Percentiles rank a stretch among this genome's conserved stretches.
These are phyloP conservation scores for Paracentrotus lividus DNA, from an alignment of 53 echinoderm and acorn worm species.

Conservation along the genomic window DNA sequence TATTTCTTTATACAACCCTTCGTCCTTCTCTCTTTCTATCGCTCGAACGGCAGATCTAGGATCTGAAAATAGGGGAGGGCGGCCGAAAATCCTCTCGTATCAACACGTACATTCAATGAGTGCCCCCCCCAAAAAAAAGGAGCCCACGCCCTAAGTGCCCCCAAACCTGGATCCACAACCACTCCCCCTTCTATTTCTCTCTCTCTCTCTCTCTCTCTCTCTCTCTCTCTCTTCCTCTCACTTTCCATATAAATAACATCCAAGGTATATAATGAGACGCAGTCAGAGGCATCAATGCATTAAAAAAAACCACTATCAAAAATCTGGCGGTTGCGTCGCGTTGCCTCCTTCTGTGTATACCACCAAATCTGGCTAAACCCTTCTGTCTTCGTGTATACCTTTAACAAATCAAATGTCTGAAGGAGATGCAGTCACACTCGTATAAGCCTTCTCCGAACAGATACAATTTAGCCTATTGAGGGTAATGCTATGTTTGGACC, in stretches of 20 bases:
- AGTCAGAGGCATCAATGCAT: conserved; percentile 4
- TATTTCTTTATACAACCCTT: background rate
- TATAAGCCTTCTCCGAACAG: background rate
- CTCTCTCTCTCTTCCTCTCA: background rate
- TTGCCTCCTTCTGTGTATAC: background rate
- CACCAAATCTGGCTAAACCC: background rate
- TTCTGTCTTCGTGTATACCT: conserved; percentile 11
- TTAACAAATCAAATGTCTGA: conserved; percentile 3
- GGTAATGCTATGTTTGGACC: too few relatives aligned
- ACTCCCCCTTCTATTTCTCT: too few relatives aligned
- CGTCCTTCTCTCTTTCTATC: conserved; percentile 1
- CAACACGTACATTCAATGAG: too few relatives aligned
- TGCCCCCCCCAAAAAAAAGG: too few relatives aligned
- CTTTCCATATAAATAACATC: background rate
- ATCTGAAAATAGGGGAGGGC: too few relatives aligned
- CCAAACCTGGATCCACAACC: too few relatives aligned
- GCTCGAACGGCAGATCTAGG: too few relatives aligned
- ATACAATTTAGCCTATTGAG: too few relatives aligned
- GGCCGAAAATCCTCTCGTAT: too few relatives aligned
- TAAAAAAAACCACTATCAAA: background rate
- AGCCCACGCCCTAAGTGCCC: too few relatives aligned
- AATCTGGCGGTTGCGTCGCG: background rate
- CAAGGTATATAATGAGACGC: too few relatives aligned
- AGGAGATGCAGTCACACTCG: background rate
- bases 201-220: background rate